phyloP scores from a whole-genome alignment of 2,797 vertebrate species.

The Pelodytes ibericus region DNA sequence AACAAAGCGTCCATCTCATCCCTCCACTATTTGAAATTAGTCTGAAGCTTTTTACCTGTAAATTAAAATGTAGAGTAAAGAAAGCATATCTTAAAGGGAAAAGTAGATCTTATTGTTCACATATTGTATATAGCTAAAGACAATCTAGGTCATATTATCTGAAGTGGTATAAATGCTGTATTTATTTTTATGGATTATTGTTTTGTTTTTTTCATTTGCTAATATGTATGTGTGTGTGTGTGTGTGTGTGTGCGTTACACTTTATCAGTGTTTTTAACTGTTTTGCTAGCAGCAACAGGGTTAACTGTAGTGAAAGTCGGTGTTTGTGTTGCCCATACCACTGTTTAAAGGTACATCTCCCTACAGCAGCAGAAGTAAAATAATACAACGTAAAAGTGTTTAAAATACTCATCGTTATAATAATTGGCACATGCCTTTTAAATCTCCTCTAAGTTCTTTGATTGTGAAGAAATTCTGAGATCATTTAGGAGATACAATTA shows the following conservation, averaged over 20 bases:
- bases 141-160: conserved; percentile 16
- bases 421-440: background rate
- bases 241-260: conserved; percentile 21
- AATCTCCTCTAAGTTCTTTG: background rate
- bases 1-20: conserved; percentile 87
- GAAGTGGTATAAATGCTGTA: conserved; percentile 56
- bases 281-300: background rate
- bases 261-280: conserved; percentile 43
- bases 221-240: conserved; percentile 23
- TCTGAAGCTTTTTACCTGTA: conserved; percentile 63
- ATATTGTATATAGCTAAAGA: conserved; percentile 12
- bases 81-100: conserved; percentile 34
- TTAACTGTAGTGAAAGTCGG: conserved; percentile 19
- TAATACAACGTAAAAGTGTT: background rate
- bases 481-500: too few relatives aligned
- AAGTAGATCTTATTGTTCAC: background rate
- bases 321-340: conserved; percentile 13
- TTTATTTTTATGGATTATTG: conserved; percentile 39
- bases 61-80: conserved; percentile 56
- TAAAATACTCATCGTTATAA: background rate
- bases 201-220: conserved; percentile 48
- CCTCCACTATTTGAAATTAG: conserved; percentile 77
- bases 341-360: conserved; percentile 12
- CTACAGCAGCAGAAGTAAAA: background rate
- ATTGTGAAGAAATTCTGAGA: background rate